Evolutionary conservation across 2,888 invertebrate genomes (phyloP).

Genomic region (Limnephilus auricula): DNA sequence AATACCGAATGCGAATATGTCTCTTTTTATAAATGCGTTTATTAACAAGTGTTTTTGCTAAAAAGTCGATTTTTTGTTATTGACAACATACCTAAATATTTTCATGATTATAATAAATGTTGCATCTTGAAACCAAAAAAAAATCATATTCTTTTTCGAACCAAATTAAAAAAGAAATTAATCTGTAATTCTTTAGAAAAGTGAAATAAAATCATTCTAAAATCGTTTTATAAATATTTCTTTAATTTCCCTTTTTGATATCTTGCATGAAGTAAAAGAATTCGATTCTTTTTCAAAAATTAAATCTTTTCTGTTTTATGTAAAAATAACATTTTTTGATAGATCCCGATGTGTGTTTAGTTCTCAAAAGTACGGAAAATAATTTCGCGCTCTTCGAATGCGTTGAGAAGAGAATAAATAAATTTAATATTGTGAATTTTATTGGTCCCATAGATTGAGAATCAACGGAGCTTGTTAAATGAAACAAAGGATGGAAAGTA

Average conservation of each 20-base stretch:
- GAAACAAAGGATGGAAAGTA: constrained; percentile 31
- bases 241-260: too few species aligned
- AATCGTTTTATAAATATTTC: too few species aligned
- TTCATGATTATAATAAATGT: background rate
- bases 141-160: background rate
- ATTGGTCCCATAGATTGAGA: constrained; percentile 64
- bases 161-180: background rate
- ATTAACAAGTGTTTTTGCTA: background rate
- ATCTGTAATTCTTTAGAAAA: background rate
- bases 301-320: background rate
- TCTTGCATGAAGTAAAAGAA: too few species aligned
- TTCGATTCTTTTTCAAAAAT: too few species aligned
- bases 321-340: background rate
- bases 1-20: background rate
- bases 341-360: background rate
- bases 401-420: background rate
- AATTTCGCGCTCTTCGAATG: background rate
- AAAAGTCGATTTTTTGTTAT: background rate
- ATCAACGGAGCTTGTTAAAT: constrained; percentile 63
- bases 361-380: background rate
- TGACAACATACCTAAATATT: background rate
- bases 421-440: constrained; percentile 49
- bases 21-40: background rate
- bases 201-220: too few species aligned
- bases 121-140: background rate